Base-by-base conservation (phyloP, 1,140 invertebrate species). In the Sinella curviseta region DNA sequence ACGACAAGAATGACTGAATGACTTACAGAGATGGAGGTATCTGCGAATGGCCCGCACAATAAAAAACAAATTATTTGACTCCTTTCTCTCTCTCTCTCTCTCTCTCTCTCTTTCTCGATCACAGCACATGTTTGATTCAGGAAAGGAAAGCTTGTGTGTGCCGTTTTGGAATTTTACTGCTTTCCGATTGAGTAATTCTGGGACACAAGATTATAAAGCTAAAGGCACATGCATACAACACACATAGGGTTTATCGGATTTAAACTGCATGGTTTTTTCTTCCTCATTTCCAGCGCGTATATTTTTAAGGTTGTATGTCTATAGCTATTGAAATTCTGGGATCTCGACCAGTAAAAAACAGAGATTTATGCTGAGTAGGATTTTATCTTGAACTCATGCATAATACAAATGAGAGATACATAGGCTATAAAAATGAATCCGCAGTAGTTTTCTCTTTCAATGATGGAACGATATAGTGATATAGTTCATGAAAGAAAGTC, bases 111-210 rank as follows among this genome's bases (percentile, higher is more conserved):
- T 48, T 48, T 48, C 39, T 48, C 39, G 8, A 48, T 48, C 39
- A 48, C 39, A 48, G 20, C 39, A 48, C 39, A 48, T 48, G 39
- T 48, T 48, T 8, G 39, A 12, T 48, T 48, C 8, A n/a, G 24
- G 57, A 60, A 60, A 26, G 57, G 24, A 60, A 60, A 60, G 57
- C 57, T 60, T 60, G 57, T 60, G 57, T 60, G 14, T 60, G 57
- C 57, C 57, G 24, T 60, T 60, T 60, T 60, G 57, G 57, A 60
- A 60, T 70, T 70, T 70, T 70, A 70, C 65, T 70, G 65, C 65
- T 70, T 70, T 70, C 65, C 65, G 31, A 70, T 70, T 70, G 65
- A 70, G 65, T 70, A 70, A 70, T 70, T 70, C 31, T 70, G 65
- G 65, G 31, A 70, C 65, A 70, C 65, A 33, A 12, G 31, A n/a